Conservation (phyloP, 2,113 vertebrate genomes). For the Tichodroma muraria region DNA sequence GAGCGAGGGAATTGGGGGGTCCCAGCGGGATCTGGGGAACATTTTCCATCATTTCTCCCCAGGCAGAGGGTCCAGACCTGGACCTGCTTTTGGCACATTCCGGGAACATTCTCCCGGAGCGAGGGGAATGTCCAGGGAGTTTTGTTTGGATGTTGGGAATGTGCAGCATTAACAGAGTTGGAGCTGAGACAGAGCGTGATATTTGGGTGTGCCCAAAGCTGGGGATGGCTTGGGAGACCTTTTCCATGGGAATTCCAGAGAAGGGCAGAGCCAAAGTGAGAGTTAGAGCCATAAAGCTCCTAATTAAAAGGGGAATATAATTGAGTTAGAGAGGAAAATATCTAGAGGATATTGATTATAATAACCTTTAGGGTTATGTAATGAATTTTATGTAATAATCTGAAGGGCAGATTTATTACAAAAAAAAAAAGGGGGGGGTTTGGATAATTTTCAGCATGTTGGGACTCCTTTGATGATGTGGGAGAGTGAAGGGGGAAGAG, state of each 20-base stretch:
- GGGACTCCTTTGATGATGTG: background rate
- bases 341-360: background rate
- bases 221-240: background rate
- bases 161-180: background rate
- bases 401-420: background rate
- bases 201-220: background rate
- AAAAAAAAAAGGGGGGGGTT: accelerated
- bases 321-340: background rate
- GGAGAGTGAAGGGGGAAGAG: background rate
- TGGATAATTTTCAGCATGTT: accelerated
- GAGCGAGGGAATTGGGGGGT: background rate
- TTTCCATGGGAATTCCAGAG: background rate
- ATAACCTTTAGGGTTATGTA: background rate
- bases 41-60: background rate
- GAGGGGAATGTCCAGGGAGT: background rate
- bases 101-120: background rate
- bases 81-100: background rate
- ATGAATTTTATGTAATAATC: too few relatives aligned
- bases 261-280: background rate
- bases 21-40: background rate
- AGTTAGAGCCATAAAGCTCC: background rate
- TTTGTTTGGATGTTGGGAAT: background rate
- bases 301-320: background rate
- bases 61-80: background rate
- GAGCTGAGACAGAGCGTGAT: background rate